Evolutionary conservation across 64 coral and sea anemone species (phyloP).

Genomic region (Acropora yongei): DNA sequence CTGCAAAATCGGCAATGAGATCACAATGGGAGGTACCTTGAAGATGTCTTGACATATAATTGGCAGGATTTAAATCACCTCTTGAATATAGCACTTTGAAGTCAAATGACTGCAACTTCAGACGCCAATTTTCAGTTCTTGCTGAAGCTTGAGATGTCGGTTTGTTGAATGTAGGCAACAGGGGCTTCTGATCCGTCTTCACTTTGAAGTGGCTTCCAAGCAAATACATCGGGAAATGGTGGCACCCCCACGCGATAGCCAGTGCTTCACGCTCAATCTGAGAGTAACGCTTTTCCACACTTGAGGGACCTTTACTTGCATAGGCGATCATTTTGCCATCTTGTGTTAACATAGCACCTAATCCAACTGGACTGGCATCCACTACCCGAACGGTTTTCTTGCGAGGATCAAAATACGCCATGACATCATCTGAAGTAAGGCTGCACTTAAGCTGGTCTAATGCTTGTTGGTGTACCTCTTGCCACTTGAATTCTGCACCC

Average conservation of each 20-base stretch:
- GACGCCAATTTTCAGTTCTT: slow-evolving; percentile 20
- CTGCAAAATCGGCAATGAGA: slow-evolving; percentile 2
- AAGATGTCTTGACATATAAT: no score
- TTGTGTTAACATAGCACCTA: slow-evolving; percentile 47
- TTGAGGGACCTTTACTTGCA: no score
- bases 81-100: not conserved
- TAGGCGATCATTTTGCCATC: no score
- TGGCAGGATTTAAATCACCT: no score
- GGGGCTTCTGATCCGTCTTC: not conserved
- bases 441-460: slow-evolving; percentile 31
- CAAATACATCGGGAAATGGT: no score
- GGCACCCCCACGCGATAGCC: slow-evolving; percentile 31
- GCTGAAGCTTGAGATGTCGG: slow-evolving; percentile 7
- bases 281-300: slow-evolving; percentile 34
- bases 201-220: slow-evolving; percentile 41
- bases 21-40: no score
- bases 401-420: slow-evolving; percentile 68
- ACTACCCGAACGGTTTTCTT: slow-evolving; percentile 52
- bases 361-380: slow-evolving; percentile 72
- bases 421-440: slow-evolving; percentile 18
- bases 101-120: not conserved
- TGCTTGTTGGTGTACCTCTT: slow-evolving; percentile 41
- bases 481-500: slow-evolving; percentile 9
- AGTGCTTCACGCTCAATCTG: slow-evolving; percentile 55
- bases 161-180: not conserved